Base-by-base conservation (phyloP, 2,797 vertebrate species). In the Pangasius sanitwongsei region DNA sequence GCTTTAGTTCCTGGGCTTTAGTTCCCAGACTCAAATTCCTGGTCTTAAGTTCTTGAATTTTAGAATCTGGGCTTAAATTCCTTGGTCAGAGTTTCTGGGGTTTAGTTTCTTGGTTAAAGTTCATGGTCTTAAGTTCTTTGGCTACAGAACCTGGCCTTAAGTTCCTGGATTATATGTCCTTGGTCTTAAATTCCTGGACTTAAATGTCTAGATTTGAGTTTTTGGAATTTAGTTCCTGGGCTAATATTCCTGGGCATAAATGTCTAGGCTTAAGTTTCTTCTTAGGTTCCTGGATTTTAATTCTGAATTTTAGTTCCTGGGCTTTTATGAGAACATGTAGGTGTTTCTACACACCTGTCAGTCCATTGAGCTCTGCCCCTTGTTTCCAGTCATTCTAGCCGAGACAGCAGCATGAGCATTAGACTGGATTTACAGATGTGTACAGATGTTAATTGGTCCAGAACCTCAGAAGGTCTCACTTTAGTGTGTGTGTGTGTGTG, bases 401-500 rank as follows among this genome's bases (percentile, higher is more conserved):
- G 15, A 13, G 44, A 55, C 50, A 20, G 28, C 13, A 34, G 12
- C 6, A 0, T 53, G 48, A 78, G 50, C 75, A 9, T 72, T 72
- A 23, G 70, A 23, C 34, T 23, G 70, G 48, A 37, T 81, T 34
- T 81, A 59, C 31, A 37, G 25, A 31, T 44, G 31, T 81, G 20
- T 80, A 57, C 50, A 34, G 20, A 83, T 28, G 34, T 20, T 12
- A 44, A 44, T 28, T 65, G 61, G 41, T 23, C 9, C 50, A 55
- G 37, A 34, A 83, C 41, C 81, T 20, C 50, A n/a, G 5, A 72
- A 18, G 31, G n/a, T 81, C 34, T 88, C 86, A 87, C 28, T 70
- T 65, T 4, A 12, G 7, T 89, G 8, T 91, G 2, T 91, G 50
- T 89, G 75, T 90, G 48, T 87, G 61, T 87, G 72, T 90, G 20